phyloP scores from a whole-genome alignment of 2,113 vertebrate species.

The Gnathonemus echidnorhynchus region DNA sequence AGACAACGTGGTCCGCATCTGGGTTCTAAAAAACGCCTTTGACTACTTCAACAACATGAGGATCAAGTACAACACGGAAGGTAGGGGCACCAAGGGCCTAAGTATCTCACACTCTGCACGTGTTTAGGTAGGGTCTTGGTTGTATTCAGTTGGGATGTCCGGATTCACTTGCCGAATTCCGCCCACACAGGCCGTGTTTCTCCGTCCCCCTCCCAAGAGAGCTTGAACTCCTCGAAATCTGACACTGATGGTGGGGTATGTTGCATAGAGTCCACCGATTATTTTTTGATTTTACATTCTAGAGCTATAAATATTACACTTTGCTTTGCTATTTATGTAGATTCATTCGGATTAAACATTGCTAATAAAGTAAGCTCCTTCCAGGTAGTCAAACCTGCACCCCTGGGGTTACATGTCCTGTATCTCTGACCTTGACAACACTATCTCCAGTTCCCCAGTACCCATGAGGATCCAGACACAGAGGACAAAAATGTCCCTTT shows the following conservation, averaged over 20 bases:
- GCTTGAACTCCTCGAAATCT: constrained; percentile 93
- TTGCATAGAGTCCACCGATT: background rate
- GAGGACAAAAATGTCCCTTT: constrained; percentile 91
- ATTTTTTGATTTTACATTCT: background rate
- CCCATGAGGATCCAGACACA: constrained; percentile 77
- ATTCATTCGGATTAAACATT: background rate
- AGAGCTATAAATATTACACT: background rate
- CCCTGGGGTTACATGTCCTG: background rate
- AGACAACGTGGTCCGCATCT: constrained; percentile 94
- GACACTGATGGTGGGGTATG: constrained; percentile 85
- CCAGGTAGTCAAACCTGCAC: background rate
- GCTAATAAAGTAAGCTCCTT: background rate
- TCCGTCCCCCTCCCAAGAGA: constrained; percentile 97
- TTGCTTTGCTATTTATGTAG: background rate
- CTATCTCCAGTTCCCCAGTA: constrained; percentile 63
- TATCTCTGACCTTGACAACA: background rate
- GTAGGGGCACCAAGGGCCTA: constrained; percentile 47
- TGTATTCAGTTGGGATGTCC: background rate
- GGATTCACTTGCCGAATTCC: background rate
- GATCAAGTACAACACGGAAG: constrained; percentile 97
- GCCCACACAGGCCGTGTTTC: constrained; percentile 79
- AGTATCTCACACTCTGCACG: background rate
- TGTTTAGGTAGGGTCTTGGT: background rate
- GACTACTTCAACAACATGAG: constrained; percentile 99
- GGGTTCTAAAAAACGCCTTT: constrained; percentile 93